These are phyloP conservation scores for Formicarius rufipectus DNA, from an alignment of 2,113 vertebrate species.

Conservation along the genomic window DNA sequence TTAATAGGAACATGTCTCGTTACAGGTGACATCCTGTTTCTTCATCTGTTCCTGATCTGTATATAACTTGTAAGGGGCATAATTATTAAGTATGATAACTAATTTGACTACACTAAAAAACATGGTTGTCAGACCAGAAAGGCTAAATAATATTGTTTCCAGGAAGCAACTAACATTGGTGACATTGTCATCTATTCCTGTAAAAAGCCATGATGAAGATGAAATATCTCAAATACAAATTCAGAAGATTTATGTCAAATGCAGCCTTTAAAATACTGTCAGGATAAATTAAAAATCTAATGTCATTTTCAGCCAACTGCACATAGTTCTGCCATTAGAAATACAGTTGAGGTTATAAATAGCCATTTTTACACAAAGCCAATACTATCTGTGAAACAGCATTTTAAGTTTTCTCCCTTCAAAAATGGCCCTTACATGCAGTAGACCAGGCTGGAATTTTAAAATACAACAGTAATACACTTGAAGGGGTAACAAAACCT, in stretches of 20 bases:
- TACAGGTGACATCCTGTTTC: not conserved
- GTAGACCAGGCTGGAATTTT: not conserved
- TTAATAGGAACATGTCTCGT: not conserved
- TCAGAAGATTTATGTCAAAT: not conserved
- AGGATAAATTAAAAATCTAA: not conserved
- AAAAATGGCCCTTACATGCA: not conserved
- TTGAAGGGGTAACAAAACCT: not conserved
- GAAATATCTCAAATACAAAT: slow-evolving; percentile 10
- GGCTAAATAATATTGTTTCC: not conserved
- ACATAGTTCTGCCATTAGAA: not conserved
- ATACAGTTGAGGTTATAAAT: not conserved
- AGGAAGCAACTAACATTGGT: not conserved
- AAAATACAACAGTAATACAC: not conserved
- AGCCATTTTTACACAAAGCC: not conserved
- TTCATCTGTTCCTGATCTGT: not conserved
- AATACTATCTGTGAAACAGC: not conserved
- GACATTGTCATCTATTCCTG: slow-evolving; percentile 15
- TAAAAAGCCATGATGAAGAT: slow-evolving; percentile 42
- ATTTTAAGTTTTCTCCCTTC: not conserved
- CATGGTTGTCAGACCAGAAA: not conserved
- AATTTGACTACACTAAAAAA: not conserved
- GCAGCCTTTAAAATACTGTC: not conserved
- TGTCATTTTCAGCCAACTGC: not conserved
- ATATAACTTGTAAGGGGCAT: not conserved
- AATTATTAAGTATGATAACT: not conserved